Percentiles rank a stretch among this genome's conserved stretches.
Conservation (phyloP, 30 jellyfish, hydroid and myxozoan genomes). For the Turritopsis rubra region DNA sequence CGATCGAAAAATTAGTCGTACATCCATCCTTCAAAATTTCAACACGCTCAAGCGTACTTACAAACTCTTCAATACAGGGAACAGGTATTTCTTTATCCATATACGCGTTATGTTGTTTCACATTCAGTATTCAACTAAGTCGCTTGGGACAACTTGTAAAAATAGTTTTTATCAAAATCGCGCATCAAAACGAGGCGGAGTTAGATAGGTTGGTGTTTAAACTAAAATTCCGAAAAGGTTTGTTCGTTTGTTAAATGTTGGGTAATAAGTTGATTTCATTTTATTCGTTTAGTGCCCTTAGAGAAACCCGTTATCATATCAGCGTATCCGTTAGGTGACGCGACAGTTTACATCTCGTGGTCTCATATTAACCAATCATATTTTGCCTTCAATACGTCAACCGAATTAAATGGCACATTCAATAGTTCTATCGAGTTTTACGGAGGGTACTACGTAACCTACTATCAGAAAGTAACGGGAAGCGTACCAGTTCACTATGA, state of each 20-base stretch:
- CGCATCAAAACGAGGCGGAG: too few relatives aligned
- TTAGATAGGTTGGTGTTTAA: too few relatives aligned
- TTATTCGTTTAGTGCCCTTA: not conserved
- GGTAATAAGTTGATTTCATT: not conserved
- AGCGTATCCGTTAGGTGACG: not conserved
- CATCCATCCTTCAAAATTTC: not conserved
- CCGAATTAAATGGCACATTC: not conserved
- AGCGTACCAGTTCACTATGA: not conserved
- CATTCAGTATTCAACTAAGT: not conserved
- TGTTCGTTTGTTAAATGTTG: too few relatives aligned
- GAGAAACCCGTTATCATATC: not conserved
- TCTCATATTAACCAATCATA: not conserved
- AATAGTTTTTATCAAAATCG: too few relatives aligned
- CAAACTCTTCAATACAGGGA: not conserved
- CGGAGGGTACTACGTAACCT: not conserved
- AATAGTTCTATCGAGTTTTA: not conserved
- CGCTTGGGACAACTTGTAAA: not conserved
- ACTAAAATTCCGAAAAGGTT: too few relatives aligned
- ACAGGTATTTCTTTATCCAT: not conserved
- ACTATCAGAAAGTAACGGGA: not conserved
- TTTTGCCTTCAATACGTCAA: not conserved
- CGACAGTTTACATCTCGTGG: not conserved
- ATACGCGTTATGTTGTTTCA: too few relatives aligned
- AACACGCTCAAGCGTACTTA: not conserved
- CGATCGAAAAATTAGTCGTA: not conserved